Evolutionary conservation across 2,888 invertebrate species (phyloP).

Genomic region (Apodemia mormo): DNA sequence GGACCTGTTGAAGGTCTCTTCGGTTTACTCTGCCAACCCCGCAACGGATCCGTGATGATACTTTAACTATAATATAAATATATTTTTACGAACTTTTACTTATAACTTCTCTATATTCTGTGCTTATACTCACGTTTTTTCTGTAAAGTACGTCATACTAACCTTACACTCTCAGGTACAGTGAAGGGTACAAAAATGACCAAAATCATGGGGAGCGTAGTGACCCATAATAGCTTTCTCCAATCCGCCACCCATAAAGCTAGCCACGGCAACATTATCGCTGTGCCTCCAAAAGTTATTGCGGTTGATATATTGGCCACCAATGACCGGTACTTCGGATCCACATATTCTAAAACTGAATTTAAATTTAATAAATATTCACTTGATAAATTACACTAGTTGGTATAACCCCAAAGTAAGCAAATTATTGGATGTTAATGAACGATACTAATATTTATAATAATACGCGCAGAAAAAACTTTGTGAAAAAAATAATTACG

Average conservation of each 20-base stretch:
- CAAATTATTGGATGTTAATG: too few species aligned
- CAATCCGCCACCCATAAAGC: constrained; percentile 59
- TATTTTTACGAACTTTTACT: too few species aligned
- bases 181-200: constrained; percentile 50
- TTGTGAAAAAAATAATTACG: too few species aligned
- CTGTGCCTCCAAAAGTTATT: constrained; percentile 54
- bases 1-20: too few species aligned
- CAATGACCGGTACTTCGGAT: constrained; percentile 58
- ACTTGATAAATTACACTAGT: background rate
- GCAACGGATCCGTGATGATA: too few species aligned
- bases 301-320: constrained; percentile 60
- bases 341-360: constrained; percentile 64
- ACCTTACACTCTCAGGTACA: constrained; percentile 63
- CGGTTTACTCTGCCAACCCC: too few species aligned
- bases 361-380: background rate
- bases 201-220: constrained; percentile 53
- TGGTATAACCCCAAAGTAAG: too few species aligned
- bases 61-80: too few species aligned
- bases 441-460: too few species aligned
- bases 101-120: too few species aligned
- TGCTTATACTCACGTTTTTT: too few species aligned
- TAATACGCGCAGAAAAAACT: too few species aligned
- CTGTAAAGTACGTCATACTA: background rate
- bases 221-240: constrained; percentile 51
- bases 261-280: constrained; percentile 52